Evolutionary conservation across 1,140 invertebrate species (phyloP).

Genomic region (Trypoxylus dichotomus): DNA sequence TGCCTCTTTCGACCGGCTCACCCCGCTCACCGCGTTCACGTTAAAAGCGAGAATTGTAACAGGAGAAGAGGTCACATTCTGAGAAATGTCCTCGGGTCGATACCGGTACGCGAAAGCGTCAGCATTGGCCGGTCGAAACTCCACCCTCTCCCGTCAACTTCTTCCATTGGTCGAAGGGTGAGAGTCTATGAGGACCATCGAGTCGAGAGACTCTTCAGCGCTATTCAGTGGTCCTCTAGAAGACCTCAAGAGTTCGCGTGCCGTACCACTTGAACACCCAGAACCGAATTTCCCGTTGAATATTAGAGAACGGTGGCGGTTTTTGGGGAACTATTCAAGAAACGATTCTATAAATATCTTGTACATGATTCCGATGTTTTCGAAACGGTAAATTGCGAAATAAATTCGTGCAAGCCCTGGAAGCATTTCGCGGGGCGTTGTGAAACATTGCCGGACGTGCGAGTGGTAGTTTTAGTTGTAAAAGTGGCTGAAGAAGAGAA

Average conservation of each 20-base stretch:
- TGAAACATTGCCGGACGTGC: conserved; percentile 23
- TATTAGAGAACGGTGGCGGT: neutral
- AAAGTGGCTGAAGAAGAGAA: conserved; percentile 51
- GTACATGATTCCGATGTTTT: neutral
- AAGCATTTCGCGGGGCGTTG: neutral
- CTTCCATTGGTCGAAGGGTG: conserved; percentile 45
- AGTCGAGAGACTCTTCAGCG: conserved; percentile 48
- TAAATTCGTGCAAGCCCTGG: neutral
- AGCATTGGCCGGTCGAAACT: conserved; percentile 41
- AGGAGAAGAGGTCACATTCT: conserved; percentile 26
- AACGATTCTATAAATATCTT: neutral
- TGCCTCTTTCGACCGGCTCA: neutral
- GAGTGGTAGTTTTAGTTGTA: conserved; percentile 36
- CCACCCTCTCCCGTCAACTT: conserved; percentile 38
- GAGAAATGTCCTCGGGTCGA: conserved; percentile 28
- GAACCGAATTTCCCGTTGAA: conserved; percentile 23
- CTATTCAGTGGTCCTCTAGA: conserved; percentile 52
- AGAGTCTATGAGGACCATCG: conserved; percentile 46
- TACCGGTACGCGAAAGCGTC: conserved; percentile 3
- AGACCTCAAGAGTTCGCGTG: conserved; percentile 52
- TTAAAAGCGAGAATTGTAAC: conserved; percentile 21
- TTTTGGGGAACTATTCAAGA: conserved; percentile 18
- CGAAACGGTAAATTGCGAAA: neutral
- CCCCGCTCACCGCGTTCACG: neutral
- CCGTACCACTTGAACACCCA: conserved; percentile 44